Conservation (phyloP, 2,113 vertebrate genomes). For the Mugil cephalus region DNA sequence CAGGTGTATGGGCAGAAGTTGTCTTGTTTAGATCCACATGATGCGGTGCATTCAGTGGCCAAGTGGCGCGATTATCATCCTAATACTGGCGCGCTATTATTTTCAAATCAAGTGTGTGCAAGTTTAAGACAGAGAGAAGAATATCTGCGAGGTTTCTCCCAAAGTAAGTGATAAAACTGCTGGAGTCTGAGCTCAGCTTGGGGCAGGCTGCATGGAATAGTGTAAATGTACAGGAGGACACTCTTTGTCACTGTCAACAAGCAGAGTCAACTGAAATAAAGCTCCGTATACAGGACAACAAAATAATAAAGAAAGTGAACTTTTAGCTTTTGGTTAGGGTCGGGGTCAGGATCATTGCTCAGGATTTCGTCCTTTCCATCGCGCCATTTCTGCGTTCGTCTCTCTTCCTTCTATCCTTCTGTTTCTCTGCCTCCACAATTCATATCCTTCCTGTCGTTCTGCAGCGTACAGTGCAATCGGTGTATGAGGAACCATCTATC, state of each 20-base stretch:
- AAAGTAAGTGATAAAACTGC: too few relatives aligned
- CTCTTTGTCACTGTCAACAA: not conserved
- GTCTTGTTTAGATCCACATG: too few relatives aligned
- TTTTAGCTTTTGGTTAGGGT: not conserved
- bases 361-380: not conserved
- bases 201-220: not conserved
- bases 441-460: slow-evolving; percentile 9
- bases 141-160: too few relatives aligned
- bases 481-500: slow-evolving; percentile 50
- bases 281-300: not conserved
- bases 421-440: slow-evolving; percentile 1
- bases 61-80: too few relatives aligned
- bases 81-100: too few relatives aligned
- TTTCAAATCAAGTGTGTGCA: too few relatives aligned
- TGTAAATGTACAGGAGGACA: not conserved
- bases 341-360: not conserved
- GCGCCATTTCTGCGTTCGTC: not conserved
- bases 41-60: too few relatives aligned
- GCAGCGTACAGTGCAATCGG: slow-evolving; percentile 4
- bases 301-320: not conserved
- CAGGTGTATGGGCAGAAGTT: too few relatives aligned
- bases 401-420: not conserved
- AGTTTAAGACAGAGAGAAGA: too few relatives aligned
- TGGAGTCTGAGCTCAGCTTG: not conserved
- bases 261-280: not conserved